Evolutionary conservation across 2,113 vertebrate genomes (phyloP).

Genomic region (Trachemys scripta): DNA sequence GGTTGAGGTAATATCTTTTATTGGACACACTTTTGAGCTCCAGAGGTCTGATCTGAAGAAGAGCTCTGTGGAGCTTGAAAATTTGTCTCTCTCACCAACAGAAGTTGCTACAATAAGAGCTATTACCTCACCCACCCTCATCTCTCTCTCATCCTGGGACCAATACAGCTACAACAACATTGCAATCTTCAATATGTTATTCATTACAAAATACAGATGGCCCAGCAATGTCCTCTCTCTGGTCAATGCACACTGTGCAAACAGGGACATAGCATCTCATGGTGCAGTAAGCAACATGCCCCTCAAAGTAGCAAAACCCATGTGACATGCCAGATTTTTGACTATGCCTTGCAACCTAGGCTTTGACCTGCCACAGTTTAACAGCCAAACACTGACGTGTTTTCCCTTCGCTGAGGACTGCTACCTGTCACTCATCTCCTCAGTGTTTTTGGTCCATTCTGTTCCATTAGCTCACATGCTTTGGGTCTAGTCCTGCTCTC

Average conservation of each 20-base stretch:
- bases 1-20: background rate
- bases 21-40: no score
- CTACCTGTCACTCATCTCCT: background rate
- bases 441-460: background rate
- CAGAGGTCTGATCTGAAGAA: no score
- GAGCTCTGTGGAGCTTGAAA: no score
- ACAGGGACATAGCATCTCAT: background rate
- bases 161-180: no score
- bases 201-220: background rate
- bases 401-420: background rate
- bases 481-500: background rate
- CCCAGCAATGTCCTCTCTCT: fast-evolving
- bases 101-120: no score
- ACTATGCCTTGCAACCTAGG: background rate
- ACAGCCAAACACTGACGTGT: no score
- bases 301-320: background rate
- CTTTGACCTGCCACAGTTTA: background rate
- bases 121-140: no score
- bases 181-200: background rate
- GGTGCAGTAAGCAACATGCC: background rate
- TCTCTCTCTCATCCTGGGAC: no score
- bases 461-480: background rate
- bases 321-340: background rate
- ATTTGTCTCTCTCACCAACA: no score
- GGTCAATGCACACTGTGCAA: background rate